Percentiles rank a stretch among this genome's conserved stretches.
phyloP scores from a whole-genome alignment of 2,888 invertebrate species.

The Allolobophora icterica region DNA sequence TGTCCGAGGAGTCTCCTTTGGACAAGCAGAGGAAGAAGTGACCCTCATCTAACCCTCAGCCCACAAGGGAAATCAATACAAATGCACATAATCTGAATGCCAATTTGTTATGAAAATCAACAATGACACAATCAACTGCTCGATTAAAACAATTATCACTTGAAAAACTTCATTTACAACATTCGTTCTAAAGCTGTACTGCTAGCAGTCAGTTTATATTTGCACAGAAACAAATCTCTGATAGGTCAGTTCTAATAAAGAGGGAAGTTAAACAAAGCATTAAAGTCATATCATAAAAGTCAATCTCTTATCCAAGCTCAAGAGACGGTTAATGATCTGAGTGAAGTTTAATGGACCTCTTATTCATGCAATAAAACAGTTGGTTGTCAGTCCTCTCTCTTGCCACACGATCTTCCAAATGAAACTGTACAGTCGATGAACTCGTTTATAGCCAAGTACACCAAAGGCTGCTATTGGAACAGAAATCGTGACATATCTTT shows the following conservation, averaged over 20 bases:
- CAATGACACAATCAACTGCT: not conserved
- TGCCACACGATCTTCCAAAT: not conserved
- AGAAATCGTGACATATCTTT: not conserved
- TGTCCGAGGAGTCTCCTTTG: not conserved
- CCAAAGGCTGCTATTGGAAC: not conserved
- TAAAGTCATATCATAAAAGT: no score
- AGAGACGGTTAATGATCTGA: not conserved
- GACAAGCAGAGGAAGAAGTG: not conserved
- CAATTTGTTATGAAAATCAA: not conserved
- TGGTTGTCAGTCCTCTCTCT: not conserved
- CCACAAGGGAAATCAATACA: conserved; percentile 1
- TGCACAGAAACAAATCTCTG: not conserved
- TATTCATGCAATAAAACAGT: not conserved
- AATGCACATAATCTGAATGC: not conserved
- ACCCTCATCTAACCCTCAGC: not conserved
- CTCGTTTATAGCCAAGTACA: not conserved
- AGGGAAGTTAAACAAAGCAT: not conserved
- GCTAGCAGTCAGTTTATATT: not conserved
- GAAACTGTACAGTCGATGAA: not conserved
- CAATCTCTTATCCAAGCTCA: not conserved
- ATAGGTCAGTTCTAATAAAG: not conserved
- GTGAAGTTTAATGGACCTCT: not conserved
- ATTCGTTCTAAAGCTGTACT: not conserved
- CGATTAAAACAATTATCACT: not conserved
- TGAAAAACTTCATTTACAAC: not conserved